A percentile compares a stretch with the other conserved stretches of the same genome.
Conservation (phyloP, 1,140 invertebrate species). For the Drosophila orosa region DNA sequence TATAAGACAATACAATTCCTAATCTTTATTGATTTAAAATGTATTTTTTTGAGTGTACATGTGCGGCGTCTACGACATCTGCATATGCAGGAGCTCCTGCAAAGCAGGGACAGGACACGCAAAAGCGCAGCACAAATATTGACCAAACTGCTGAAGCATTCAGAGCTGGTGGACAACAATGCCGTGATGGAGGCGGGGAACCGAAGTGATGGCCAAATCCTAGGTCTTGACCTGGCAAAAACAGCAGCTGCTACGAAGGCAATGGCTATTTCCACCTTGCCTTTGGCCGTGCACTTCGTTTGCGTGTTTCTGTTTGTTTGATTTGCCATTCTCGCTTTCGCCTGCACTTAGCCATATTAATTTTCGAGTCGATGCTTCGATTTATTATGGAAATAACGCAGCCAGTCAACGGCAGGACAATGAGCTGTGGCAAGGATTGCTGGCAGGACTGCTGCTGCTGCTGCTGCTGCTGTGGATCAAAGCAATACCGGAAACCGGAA, state of each 20-base stretch:
- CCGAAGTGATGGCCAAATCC: conserved; percentile 10
- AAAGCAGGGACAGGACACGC: conserved; percentile 42
- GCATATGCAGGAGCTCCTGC: conserved; percentile 48
- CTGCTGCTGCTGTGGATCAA: conserved; percentile 51
- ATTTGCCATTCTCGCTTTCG: conserved; percentile 57
- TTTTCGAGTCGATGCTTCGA: conserved; percentile 61
- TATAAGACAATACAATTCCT: background rate
- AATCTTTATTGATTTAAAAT: conserved; percentile 31
- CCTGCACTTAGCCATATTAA: conserved; percentile 72
- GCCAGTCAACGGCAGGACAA: conserved; percentile 29
- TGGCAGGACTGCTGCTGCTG: conserved; percentile 17
- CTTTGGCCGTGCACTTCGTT: conserved; percentile 38
- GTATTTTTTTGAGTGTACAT: conserved; percentile 59
- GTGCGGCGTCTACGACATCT: conserved; percentile 35
- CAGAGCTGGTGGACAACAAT: conserved; percentile 65
- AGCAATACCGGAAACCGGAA: conserved; percentile 80
- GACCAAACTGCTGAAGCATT: conserved; percentile 75
- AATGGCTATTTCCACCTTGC: conserved; percentile 5
- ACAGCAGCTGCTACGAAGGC: conserved; percentile 9
- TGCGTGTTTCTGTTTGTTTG: conserved; percentile 57
- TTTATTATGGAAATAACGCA: conserved; percentile 31
- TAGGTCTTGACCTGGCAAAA: background rate
- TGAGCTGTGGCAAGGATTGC: conserved; percentile 33
- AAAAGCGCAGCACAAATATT: conserved; percentile 77
- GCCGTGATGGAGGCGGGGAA: conserved; percentile 18